Conservation (phyloP, 1,140 invertebrate species). For the Prorops nasuta region DNA sequence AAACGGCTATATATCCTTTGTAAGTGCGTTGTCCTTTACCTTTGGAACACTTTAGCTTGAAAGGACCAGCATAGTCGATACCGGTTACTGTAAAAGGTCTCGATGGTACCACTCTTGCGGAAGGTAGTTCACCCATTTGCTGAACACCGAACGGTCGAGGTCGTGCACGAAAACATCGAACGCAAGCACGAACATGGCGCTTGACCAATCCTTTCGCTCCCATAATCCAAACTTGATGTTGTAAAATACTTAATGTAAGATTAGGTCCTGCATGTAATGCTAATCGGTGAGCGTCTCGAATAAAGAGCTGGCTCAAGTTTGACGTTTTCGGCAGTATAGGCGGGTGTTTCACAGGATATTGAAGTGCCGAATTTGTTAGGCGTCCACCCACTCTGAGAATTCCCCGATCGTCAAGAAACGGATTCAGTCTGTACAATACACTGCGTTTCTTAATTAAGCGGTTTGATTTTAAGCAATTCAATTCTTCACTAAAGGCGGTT, state of each 20-base stretch:
- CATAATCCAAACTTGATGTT: neutral
- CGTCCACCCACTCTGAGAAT: neutral
- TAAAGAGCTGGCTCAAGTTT: too few species aligned
- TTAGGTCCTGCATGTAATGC: neutral
- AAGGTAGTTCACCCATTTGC: neutral
- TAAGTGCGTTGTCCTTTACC: neutral
- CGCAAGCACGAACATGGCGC: neutral
- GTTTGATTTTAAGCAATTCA: too few species aligned
- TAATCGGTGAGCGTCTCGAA: neutral
- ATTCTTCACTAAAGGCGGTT: too few species aligned
- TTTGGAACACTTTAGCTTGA: neutral
- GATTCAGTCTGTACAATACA: neutral
- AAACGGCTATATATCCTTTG: neutral
- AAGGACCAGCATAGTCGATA: neutral
- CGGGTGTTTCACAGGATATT: neutral
- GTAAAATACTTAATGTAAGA: neutral
- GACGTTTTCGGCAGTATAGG: too few species aligned
- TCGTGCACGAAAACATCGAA: neutral
- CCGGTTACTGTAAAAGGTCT: neutral
- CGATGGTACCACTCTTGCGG: neutral
- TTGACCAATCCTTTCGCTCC: too few species aligned
- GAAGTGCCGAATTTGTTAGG: neutral
- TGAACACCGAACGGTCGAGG: neutral
- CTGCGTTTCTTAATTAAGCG: too few species aligned
- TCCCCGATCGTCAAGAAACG: neutral